phyloP scores from a whole-genome alignment of 2,797 vertebrate genomes.

The Hozukius guyotensis region DNA sequence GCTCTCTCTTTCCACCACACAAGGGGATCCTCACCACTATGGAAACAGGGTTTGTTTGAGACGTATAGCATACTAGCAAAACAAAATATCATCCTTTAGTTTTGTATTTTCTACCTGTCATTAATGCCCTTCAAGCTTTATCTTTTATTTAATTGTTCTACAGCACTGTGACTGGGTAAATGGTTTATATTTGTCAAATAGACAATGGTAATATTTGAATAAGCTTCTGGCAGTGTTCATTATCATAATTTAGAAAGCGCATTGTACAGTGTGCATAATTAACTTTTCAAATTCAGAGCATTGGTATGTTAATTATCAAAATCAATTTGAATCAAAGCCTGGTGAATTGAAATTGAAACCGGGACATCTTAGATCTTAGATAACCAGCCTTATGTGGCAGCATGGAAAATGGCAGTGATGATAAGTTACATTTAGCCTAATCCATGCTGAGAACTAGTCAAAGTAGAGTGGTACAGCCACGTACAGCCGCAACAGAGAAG shows the following conservation, averaged over 20 bases:
- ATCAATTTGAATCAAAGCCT: constrained; percentile 29
- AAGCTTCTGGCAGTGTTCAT: constrained; percentile 7
- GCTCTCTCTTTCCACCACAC: neutral
- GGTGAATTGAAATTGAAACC: constrained; percentile 15
- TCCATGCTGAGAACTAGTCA: constrained; percentile 9
- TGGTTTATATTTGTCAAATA: constrained; percentile 38
- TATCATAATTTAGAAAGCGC: constrained; percentile 12
- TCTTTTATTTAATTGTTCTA: neutral
- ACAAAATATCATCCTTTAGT: neutral
- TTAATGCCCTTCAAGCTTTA: neutral
- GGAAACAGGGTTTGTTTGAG: neutral
- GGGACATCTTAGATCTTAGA: neutral
- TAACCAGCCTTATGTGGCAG: neutral
- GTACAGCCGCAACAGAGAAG: constrained; percentile 21
- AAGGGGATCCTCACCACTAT: neutral
- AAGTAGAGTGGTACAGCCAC: constrained; percentile 14
- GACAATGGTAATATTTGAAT: constrained; percentile 19
- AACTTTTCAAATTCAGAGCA: constrained; percentile 24
- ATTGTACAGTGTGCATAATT: constrained; percentile 13
- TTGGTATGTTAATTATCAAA: constrained; percentile 27
- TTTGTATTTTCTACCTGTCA: neutral
- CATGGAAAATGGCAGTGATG: neutral
- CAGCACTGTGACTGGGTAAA: constrained; percentile 13
- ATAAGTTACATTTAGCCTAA: constrained; percentile 23
- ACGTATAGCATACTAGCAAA: neutral